Percentiles rank a stretch among this genome's conserved stretches.
Evolutionary conservation across 2,113 vertebrate genomes (phyloP).

Genomic region (Clarias macrocephalus): DNA sequence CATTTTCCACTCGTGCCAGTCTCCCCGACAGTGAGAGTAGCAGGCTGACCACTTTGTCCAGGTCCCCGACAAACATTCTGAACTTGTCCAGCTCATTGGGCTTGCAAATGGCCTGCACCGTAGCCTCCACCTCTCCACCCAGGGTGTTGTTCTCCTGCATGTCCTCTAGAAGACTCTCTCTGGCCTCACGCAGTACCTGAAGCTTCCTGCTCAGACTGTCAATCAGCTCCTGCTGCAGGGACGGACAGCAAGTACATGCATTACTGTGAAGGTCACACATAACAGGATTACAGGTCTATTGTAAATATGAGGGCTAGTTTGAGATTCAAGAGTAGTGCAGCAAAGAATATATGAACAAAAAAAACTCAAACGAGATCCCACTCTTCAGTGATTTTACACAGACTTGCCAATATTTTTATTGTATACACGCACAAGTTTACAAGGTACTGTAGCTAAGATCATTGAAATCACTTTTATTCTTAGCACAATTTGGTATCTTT

Average conservation of each 20-base stretch:
- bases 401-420: neutral
- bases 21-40: slow-evolving; percentile 88
- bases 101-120: slow-evolving; percentile 82
- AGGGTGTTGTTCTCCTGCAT: slow-evolving; percentile 85
- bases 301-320: neutral
- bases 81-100: slow-evolving; percentile 93
- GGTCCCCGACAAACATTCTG: slow-evolving; percentile 90
- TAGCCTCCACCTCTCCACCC: slow-evolving; percentile 84
- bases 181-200: slow-evolving; percentile 83
- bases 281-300: neutral
- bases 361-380: neutral
- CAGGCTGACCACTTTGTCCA: slow-evolving; percentile 95
- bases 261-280: neutral
- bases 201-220: slow-evolving; percentile 88
- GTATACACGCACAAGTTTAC: neutral
- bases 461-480: neutral
- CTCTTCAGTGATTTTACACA: neutral
- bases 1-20: slow-evolving; percentile 90
- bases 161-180: slow-evolving; percentile 86
- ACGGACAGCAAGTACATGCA: slow-evolving; percentile 21
- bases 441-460: neutral
- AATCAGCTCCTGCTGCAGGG: slow-evolving; percentile 85
- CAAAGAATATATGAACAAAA: neutral
- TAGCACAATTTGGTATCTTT: too few relatives aligned
- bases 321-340: neutral